Conservation (phyloP, 2,113 vertebrate species). For the Calidris pygmaea region DNA sequence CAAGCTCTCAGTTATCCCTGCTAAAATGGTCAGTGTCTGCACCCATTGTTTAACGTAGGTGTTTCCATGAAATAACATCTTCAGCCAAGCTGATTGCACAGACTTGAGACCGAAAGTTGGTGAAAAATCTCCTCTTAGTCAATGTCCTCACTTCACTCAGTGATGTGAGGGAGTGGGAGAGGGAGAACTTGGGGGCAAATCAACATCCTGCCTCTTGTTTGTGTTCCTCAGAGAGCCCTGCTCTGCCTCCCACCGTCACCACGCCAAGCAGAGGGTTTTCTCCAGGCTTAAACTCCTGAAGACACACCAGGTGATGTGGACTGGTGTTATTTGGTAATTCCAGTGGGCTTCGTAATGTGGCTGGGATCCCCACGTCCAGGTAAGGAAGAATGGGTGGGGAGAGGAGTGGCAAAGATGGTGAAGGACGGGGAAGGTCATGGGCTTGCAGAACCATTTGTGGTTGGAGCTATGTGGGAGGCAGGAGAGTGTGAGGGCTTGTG, state of each 20-base stretch:
- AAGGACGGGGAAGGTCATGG: neutral
- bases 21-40: neutral
- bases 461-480: neutral
- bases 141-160: neutral
- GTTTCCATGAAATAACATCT: neutral
- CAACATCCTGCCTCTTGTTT: neutral
- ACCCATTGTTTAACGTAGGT: neutral
- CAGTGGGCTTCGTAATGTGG: fast-evolving
- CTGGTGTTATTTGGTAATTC: neutral
- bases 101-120: neutral
- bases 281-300: neutral
- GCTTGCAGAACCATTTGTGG: neutral
- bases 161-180: neutral
- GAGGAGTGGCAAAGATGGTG: neutral
- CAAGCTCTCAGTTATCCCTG: neutral
- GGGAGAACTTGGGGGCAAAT: neutral
- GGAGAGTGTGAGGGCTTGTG: neutral
- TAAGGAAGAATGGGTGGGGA: neutral
- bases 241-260: neutral
- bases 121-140: neutral
- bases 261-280: neutral
- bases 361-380: neutral
- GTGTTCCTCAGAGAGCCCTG: neutral
- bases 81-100: neutral
- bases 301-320: fast-evolving